Percentiles rank a stretch among this genome's conserved stretches.
These are phyloP conservation scores for Cerastis rubricosa DNA, from an alignment of 2,888 invertebrate species.

Conservation along the genomic window DNA sequence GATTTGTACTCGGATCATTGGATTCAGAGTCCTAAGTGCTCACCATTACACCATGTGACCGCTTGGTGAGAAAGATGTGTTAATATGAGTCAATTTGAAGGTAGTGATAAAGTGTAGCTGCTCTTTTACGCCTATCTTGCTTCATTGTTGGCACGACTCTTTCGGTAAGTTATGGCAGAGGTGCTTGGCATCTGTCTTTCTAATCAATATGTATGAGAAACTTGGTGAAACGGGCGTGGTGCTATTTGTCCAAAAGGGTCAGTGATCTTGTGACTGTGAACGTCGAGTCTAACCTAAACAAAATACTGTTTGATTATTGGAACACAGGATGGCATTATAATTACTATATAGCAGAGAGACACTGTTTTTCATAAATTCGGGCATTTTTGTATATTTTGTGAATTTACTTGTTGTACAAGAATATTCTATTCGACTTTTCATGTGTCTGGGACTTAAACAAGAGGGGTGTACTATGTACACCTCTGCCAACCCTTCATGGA, in stretches of 20 bases:
- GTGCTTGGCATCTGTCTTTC: neutral
- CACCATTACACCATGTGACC: conserved; percentile 70
- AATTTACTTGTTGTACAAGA: neutral
- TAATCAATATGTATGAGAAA: conserved; percentile 10
- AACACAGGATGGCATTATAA: neutral
- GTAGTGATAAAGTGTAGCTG: neutral
- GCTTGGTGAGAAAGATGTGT: neutral
- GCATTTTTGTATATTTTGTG: neutral
- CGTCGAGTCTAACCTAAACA: neutral
- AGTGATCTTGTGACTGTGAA: conserved; percentile 13
- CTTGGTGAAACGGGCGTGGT: conserved; percentile 13
- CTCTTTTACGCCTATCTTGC: neutral
- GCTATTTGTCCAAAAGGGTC: neutral
- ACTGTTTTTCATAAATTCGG: neutral
- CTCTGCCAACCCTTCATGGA: neutral
- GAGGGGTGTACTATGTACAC: neutral
- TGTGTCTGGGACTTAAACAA: neutral
- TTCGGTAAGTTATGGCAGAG: conserved; percentile 8
- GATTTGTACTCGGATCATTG: conserved; percentile 86
- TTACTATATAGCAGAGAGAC: neutral
- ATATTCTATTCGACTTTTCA: neutral
- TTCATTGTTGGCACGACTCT: neutral
- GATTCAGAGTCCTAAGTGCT: conserved; percentile 89
- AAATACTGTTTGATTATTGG: neutral
- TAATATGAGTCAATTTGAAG: neutral